Percentiles rank a stretch among this genome's conserved stretches.
phyloP scores from a whole-genome alignment of 2,797 vertebrate genomes.

The Onychomys leucogaster region DNA sequence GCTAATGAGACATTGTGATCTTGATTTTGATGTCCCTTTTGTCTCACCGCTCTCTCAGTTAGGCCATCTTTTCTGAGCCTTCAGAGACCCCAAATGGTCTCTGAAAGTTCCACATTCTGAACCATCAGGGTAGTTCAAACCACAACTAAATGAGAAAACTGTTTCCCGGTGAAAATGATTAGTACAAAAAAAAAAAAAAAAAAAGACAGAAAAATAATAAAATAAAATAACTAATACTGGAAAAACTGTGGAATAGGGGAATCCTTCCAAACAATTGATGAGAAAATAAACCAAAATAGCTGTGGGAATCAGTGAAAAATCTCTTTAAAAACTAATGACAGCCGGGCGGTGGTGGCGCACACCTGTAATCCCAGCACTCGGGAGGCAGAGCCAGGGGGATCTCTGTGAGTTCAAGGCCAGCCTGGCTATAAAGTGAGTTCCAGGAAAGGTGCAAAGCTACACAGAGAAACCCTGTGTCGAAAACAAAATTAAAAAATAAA shows the following conservation, averaged over 20 bases:
- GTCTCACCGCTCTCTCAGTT: not conserved
- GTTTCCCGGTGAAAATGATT: not conserved
- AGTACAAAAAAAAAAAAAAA: not conserved
- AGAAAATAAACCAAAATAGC: not conserved
- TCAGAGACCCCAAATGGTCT: not conserved
- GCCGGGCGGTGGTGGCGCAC: no score
- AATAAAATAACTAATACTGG: not conserved
- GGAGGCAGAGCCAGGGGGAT: no score
- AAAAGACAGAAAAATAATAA: not conserved
- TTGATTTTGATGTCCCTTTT: not conserved
- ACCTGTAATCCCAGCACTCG: no score
- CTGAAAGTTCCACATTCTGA: not conserved
- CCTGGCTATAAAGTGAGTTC: no score
- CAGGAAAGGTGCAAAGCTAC: no score
- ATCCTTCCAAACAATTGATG: not conserved
- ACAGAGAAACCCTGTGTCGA: no score
- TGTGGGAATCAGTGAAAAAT: not conserved
- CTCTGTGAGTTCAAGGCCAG: no score
- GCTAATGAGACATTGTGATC: not conserved
- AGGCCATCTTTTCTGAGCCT: not conserved
- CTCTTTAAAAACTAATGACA: no score
- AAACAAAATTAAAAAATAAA: no score
- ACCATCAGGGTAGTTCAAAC: not conserved
- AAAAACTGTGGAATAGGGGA: no score
- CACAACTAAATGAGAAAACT: not conserved